phyloP scores from a whole-genome alignment of 2,888 invertebrate genomes.

The Glaucopsyche alexis region DNA sequence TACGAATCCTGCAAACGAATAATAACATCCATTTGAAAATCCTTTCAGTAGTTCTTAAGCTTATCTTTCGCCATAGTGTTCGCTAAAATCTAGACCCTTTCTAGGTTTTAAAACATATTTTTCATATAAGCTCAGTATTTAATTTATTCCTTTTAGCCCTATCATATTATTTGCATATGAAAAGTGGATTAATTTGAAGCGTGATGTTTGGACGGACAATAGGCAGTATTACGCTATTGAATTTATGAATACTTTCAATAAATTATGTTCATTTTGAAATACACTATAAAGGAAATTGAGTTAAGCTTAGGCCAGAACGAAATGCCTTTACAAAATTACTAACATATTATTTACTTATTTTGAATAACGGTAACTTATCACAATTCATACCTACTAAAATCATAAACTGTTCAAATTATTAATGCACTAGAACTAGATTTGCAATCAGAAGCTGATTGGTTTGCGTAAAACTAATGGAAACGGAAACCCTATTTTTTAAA shows the following conservation, averaged over 20 bases:
- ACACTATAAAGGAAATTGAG: background rate
- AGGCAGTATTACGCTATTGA: slow-evolving; percentile 9
- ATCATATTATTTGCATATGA: slow-evolving; percentile 23
- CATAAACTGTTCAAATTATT: background rate
- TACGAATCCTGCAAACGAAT: background rate
- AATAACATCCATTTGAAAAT: slow-evolving; percentile 6
- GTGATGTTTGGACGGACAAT: slow-evolving; percentile 12
- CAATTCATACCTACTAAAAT: too few species aligned
- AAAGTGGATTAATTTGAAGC: slow-evolving; percentile 25
- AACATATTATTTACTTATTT: background rate
- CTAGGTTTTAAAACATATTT: background rate
- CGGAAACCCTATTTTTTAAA: too few species aligned
- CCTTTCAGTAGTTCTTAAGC: background rate
- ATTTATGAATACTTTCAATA: background rate
- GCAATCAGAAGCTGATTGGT: too few species aligned
- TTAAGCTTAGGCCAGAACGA: background rate
- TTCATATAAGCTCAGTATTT: background rate
- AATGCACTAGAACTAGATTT: background rate
- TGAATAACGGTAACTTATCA: background rate
- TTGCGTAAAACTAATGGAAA: too few species aligned
- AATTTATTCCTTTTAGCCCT: background rate
- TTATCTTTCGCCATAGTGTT: background rate
- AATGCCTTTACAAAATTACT: background rate
- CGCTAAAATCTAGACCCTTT: background rate
- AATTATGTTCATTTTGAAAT: background rate